Base-by-base conservation (phyloP, 2,888 invertebrate species). In the Hermaeophaga mercurialis region DNA sequence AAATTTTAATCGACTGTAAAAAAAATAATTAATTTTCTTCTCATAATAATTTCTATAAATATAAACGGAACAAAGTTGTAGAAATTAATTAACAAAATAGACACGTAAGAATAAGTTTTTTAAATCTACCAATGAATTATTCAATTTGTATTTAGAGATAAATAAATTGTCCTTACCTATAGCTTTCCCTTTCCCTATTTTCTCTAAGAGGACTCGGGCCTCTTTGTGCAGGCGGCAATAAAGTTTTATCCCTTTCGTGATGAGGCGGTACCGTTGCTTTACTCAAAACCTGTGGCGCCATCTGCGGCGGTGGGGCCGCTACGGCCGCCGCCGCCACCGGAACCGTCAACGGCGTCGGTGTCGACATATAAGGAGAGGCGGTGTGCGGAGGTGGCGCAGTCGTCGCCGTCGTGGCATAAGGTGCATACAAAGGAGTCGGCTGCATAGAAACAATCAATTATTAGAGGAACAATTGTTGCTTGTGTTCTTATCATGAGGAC, bases 171-270 rank as follows among this genome's bases (percentile, higher is more conserved):
- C n/a, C n/a, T 68, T 81, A 92, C 92, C 91, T 91, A 80, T 90
- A 92, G 78, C 88, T 90, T 74, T 92, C 92, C 65, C 92, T 83
- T 77, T 93, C 92, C 70, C 91, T 83, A 68, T 56, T 58, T 52
- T 61, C 65, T 86, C 47, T 91, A 89, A 76, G 89, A 89, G 61
- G 65, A 39, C 63, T 59, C 74, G 87, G 90, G 56, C 87, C 88
- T 68, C 89, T 83, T 12, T 91, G 90, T 38, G 90, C 89, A 76
- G 89, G 88, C 53, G 85, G 81, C 74, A 64, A 48, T 44, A 58
- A 22, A 9, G 54, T 59, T 18, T 64, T 62, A 7, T 67, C 67
- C 46, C 61, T 57, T 39, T 67, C 53, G 26, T 47, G 54, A 22
- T 36, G 46, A 1, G 50, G 49, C 19, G 62, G 58, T 12, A 60